Conservation (phyloP, 2,113 vertebrate genomes). For the Urocynchramus pylzowi region DNA sequence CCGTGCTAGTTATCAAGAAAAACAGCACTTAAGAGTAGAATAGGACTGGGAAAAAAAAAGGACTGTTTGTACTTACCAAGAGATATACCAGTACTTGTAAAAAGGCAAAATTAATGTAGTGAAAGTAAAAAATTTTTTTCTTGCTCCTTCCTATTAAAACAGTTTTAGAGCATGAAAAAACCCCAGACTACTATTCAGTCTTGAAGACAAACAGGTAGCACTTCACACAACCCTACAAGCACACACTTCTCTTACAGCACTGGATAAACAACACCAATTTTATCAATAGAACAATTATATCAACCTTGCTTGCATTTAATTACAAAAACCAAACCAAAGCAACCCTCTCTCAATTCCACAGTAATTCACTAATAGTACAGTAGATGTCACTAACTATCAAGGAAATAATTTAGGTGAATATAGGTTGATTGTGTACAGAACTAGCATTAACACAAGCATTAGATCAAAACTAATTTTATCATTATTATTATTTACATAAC, state of each 20-base stretch:
- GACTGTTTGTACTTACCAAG: not conserved
- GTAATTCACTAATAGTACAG: conserved; percentile 64
- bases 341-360: not conserved
- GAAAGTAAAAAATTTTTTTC: not conserved
- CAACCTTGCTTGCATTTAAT: not conserved
- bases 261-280: not conserved
- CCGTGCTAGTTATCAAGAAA: not conserved
- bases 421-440: not conserved
- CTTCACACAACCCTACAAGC: not conserved
- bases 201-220: not conserved
- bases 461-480: not conserved
- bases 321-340: not conserved
- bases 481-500: not conserved
- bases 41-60: not conserved
- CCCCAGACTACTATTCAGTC: not conserved
- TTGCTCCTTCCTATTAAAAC: not conserved
- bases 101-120: not conserved
- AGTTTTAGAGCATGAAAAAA: not conserved
- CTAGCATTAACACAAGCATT: not conserved
- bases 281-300: not conserved
- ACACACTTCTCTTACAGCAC: not conserved
- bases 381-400: conserved; percentile 72
- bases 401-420: conserved; percentile 17
- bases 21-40: not conserved
- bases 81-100: not conserved